These are phyloP conservation scores for Nowickia ferox DNA, from an alignment of 2,888 invertebrate genomes.

Conservation along the genomic window DNA sequence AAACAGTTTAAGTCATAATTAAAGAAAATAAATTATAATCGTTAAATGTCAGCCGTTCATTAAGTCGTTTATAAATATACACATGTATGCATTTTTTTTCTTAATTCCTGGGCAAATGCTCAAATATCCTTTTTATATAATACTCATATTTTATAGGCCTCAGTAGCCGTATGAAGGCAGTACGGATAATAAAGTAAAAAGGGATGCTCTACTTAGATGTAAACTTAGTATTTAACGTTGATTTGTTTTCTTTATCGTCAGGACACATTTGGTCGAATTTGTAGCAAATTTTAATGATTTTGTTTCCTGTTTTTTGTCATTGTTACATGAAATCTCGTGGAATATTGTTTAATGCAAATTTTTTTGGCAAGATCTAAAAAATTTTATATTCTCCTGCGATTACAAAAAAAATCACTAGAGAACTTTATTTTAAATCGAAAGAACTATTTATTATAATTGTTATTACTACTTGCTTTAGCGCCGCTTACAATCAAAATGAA, in stretches of 20 bases:
- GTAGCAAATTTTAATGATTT: neutral
- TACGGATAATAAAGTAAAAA: constrained; percentile 54
- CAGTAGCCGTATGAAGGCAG: constrained; percentile 61
- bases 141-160: constrained; percentile 24
- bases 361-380: no score
- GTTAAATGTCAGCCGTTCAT: constrained; percentile 71
- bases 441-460: no score
- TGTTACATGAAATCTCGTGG: no score
- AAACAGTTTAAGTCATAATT: constrained; percentile 72
- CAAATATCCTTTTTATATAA: constrained; percentile 51
- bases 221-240: constrained; percentile 40
- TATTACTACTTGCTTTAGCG: no score
- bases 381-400: no score
- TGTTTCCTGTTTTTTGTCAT: no score
- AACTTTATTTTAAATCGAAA: no score
- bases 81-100: constrained; percentile 9
- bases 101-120: constrained; percentile 63
- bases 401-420: no score
- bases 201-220: constrained; percentile 40
- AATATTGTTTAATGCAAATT: no score
- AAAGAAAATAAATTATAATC: constrained; percentile 73
- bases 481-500: no score
- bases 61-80: constrained; percentile 64
- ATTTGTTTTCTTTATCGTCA: constrained; percentile 64
- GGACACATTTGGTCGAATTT: constrained; percentile 60